A percentile compares a stretch with the other conserved stretches of the same genome.
Conservation (phyloP, 2,888 invertebrate species). For the Macrophya annulata region DNA sequence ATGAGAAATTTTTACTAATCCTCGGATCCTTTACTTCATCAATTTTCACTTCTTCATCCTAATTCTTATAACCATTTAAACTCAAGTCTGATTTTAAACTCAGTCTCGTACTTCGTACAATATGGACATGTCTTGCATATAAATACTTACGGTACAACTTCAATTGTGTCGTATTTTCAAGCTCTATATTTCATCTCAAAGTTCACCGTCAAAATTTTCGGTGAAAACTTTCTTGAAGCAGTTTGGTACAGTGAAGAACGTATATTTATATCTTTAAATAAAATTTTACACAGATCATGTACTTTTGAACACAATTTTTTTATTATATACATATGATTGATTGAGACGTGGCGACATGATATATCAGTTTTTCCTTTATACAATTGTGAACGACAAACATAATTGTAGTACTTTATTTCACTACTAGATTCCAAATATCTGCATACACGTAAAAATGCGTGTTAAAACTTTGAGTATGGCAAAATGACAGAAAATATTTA, state of each 20-base stretch:
- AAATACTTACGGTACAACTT: too few species aligned
- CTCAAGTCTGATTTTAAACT: too few species aligned
- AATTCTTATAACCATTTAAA: not conserved
- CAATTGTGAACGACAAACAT: not conserved
- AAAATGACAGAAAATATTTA: not conserved
- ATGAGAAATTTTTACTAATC: not conserved
- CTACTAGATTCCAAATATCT: not conserved
- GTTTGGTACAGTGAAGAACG: not conserved
- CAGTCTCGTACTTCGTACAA: too few species aligned
- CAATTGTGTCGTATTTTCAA: too few species aligned
- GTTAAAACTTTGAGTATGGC: not conserved
- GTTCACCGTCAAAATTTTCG: too few species aligned
- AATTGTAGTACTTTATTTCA: not conserved
- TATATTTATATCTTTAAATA: not conserved
- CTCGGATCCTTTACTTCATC: not conserved
- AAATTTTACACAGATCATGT: not conserved
- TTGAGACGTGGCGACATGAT: not conserved
- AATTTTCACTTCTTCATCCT: not conserved
- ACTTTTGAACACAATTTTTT: slow-evolving; percentile 10
- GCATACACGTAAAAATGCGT: not conserved
- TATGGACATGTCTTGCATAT: too few species aligned
- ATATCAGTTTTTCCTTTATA: not conserved
- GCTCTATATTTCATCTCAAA: too few species aligned
- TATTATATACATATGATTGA: not conserved
- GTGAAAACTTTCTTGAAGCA: too few species aligned